phyloP scores from a whole-genome alignment of 2,797 vertebrate genomes.

The Takifugu ocellatus region DNA sequence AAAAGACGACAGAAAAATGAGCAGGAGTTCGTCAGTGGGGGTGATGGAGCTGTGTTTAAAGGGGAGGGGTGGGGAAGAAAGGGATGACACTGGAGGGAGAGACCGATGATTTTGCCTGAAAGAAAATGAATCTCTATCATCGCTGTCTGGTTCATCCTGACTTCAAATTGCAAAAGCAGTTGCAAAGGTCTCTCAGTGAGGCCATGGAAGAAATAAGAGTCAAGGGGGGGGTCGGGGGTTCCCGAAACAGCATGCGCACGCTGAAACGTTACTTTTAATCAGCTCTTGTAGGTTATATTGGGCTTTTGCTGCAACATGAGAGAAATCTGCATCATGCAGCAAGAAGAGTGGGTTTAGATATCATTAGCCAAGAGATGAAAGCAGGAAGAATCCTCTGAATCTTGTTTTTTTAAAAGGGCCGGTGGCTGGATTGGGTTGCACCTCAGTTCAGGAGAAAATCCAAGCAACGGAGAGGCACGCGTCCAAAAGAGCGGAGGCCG shows the following conservation, averaged over 20 bases:
- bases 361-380: constrained; percentile 22
- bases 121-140: constrained; percentile 42
- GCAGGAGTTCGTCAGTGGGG: no score
- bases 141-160: constrained; percentile 46
- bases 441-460: constrained; percentile 1
- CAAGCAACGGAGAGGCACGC: constrained; percentile 33
- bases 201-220: constrained; percentile 49
- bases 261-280: constrained; percentile 13
- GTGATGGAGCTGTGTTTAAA: constrained; percentile 3
- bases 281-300: constrained; percentile 8
- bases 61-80: constrained; percentile 3
- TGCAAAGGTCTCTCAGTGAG: constrained; percentile 53
- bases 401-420: constrained; percentile 14
- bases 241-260: no score
- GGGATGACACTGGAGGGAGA: constrained; percentile 1
- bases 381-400: background rate
- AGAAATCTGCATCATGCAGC: background rate
- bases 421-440: constrained; percentile 5
- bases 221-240: constrained; percentile 11
- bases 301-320: constrained; percentile 35
- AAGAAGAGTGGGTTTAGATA: background rate
- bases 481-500: constrained; percentile 30
- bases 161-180: constrained; percentile 60
- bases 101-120: constrained; percentile 26
- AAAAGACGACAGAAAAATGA: no score